Conservation (phyloP, 2,888 invertebrate genomes). For the Alentia gelatinosa region DNA sequence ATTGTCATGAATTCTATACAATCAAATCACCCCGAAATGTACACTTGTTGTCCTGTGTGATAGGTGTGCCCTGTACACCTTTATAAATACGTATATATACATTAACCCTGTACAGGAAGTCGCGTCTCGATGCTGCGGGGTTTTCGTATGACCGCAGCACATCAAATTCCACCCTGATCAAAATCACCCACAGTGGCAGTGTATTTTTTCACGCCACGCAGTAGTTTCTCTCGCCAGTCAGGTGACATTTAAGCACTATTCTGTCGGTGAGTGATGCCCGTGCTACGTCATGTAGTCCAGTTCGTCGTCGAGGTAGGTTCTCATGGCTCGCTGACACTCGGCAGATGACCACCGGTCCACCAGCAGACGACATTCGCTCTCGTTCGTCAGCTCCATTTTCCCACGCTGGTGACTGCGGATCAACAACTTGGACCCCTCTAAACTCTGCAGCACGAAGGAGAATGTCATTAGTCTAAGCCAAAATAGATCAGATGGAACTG, state of each 20-base stretch:
- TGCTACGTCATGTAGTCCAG: slow-evolving; percentile 65
- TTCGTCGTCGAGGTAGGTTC: slow-evolving; percentile 75
- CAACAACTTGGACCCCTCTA: slow-evolving; percentile 82
- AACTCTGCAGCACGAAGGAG: slow-evolving; percentile 79
- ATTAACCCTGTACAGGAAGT: too few species aligned
- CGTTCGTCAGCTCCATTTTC: slow-evolving; percentile 84
- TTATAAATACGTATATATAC: not conserved
- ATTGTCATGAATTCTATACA: too few species aligned
- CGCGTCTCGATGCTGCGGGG: not conserved
- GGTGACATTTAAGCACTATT: too few species aligned
- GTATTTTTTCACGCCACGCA: too few species aligned
- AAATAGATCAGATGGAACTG: too few species aligned
- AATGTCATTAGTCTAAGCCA: too few species aligned
- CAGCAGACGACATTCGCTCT: slow-evolving; percentile 86
- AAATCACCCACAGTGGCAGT: too few species aligned
- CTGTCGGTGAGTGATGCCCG: too few species aligned
- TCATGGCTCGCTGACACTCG: slow-evolving; percentile 85
- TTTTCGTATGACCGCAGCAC: too few species aligned
- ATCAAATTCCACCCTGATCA: too few species aligned
- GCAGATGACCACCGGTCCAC: slow-evolving; percentile 88
- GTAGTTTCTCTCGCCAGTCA: too few species aligned
- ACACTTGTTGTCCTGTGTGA: not conserved
- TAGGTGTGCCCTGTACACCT: not conserved
- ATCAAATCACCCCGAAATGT: too few species aligned
- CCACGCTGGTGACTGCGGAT: slow-evolving; percentile 84